These are phyloP conservation scores for Scyliorhinus canicula DNA, from an alignment of 2,797 vertebrate genomes.

Conservation along the genomic window DNA sequence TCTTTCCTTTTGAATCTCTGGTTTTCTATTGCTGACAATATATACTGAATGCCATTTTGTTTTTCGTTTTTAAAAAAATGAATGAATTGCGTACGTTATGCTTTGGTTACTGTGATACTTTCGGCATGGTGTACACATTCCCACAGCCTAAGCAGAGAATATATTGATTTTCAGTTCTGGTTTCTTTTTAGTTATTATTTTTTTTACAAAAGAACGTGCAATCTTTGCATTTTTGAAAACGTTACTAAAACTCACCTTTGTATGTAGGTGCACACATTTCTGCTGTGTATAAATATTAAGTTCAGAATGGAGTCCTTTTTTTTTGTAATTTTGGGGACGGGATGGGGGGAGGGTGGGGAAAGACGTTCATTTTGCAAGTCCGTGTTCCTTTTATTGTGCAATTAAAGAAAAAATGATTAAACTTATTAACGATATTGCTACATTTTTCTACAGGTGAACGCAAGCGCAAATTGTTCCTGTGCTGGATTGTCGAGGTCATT, in stretches of 20 bases:
- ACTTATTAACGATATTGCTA: not conserved
- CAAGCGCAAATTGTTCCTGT: not conserved
- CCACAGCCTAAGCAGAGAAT: slow-evolving; percentile 22
- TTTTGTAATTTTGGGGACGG: slow-evolving; percentile 26
- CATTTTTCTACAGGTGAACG: not conserved
- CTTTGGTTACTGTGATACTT: slow-evolving; percentile 30
- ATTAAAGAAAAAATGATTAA: slow-evolving; percentile 27
- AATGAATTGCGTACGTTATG: not conserved
- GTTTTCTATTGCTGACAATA: not conserved
- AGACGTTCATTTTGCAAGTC: slow-evolving; percentile 15
- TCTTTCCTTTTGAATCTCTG: slow-evolving; percentile 22
- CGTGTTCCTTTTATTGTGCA: slow-evolving; percentile 31
- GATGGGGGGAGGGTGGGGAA: not conserved
- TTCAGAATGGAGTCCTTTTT: not conserved
- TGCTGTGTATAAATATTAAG: slow-evolving; percentile 30
- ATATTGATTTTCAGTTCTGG: slow-evolving; percentile 18
- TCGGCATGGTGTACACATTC: slow-evolving; percentile 27
- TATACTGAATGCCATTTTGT: slow-evolving; percentile 15
- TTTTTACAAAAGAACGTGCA: slow-evolving; percentile 11
- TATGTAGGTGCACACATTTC: slow-evolving; percentile 26
- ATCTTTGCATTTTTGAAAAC: slow-evolving; percentile 37
- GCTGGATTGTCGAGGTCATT: not conserved
- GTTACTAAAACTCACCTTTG: slow-evolving; percentile 32
- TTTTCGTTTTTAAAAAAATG: slow-evolving; percentile 16
- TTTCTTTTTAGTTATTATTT: not conserved